These are phyloP conservation scores for Tachysurus vachellii DNA, from an alignment of 2,113 vertebrate species.

Conservation along the genomic window DNA sequence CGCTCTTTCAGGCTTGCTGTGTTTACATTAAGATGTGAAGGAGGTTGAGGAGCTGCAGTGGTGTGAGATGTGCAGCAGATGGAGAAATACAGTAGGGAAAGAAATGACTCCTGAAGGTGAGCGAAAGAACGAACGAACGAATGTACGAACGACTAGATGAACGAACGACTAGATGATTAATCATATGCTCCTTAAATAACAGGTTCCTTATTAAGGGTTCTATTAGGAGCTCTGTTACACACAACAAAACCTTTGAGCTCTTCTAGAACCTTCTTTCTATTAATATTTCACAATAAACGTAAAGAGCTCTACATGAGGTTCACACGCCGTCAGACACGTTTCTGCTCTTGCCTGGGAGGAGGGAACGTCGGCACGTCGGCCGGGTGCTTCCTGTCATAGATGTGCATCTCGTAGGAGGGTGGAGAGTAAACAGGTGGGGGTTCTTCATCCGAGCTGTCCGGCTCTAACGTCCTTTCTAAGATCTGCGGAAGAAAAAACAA, in stretches of 20 bases:
- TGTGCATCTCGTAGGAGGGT: conserved; percentile 86
- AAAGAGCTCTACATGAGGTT: not conserved
- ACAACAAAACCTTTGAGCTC: not conserved
- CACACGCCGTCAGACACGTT: not conserved
- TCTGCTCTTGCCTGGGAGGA: conserved; percentile 77
- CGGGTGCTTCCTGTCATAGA: conserved; percentile 79
- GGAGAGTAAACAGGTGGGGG: conserved; percentile 93
- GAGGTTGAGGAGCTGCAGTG: not conserved
- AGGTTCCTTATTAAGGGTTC: not conserved
- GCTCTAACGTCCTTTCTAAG: conserved; percentile 91
- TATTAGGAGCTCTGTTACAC: not conserved
- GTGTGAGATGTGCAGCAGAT: conserved; percentile 44
- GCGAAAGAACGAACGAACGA: not conserved
- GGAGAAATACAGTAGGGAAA: conserved; percentile 28
- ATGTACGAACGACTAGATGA: no score
- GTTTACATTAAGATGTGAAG: not conserved
- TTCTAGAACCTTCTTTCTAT: not conserved
- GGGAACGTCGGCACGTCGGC: conserved; percentile 75
- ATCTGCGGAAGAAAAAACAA: conserved; percentile 70
- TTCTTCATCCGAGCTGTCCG: conserved; percentile 94
- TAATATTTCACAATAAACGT: not conserved
- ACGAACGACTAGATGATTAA: not conserved
- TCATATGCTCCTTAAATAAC: not conserved
- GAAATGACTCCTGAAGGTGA: not conserved
- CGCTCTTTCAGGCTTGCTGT: not conserved